Evolutionary conservation across 2,797 vertebrate species (phyloP).

Genomic region (Trematomus bernacchii): DNA sequence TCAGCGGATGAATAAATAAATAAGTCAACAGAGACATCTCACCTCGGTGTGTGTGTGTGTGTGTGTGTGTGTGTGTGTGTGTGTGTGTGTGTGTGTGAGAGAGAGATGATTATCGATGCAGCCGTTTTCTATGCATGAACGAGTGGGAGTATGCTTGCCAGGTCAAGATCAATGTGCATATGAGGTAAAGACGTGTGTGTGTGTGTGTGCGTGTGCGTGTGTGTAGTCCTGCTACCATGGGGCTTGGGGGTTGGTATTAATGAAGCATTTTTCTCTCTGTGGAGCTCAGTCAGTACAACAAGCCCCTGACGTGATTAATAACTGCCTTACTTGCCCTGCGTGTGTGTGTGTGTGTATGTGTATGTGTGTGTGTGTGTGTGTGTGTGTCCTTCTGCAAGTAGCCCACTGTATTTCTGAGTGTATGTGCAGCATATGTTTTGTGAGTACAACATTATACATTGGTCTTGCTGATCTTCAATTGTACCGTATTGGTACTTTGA

Average conservation of each 20-base stretch:
- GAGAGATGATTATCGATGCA: constrained; percentile 41
- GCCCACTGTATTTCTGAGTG: too few species aligned
- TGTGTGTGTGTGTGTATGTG: too few species aligned
- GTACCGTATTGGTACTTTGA: background rate
- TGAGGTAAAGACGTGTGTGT: constrained; percentile 25
- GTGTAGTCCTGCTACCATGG: constrained; percentile 35
- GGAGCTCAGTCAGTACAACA: constrained; percentile 71
- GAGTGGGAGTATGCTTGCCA: constrained; percentile 32
- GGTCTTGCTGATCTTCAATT: constrained; percentile 3
- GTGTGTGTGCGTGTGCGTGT: constrained; percentile 7
- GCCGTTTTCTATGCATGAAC: constrained; percentile 50
- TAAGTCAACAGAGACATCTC: constrained; percentile 37
- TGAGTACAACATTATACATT: background rate
- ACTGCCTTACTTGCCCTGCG: constrained; percentile 34
- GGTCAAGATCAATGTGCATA: constrained; percentile 51
- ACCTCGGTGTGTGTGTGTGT: background rate
- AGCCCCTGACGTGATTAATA: constrained; percentile 77
- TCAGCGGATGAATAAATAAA: constrained; percentile 63
- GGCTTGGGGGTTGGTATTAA: constrained; percentile 72
- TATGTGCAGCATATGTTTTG: too few species aligned
- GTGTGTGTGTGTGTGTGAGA: constrained; percentile 19
- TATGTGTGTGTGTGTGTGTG: too few species aligned
- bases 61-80: background rate
- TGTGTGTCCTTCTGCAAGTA: too few species aligned
- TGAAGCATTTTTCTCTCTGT: constrained; percentile 72